Percentiles rank a stretch among this genome's conserved stretches.
Evolutionary conservation across 35 echinoderm and acorn worm species (phyloP).

Genomic region (Stichopus chloronotus): DNA sequence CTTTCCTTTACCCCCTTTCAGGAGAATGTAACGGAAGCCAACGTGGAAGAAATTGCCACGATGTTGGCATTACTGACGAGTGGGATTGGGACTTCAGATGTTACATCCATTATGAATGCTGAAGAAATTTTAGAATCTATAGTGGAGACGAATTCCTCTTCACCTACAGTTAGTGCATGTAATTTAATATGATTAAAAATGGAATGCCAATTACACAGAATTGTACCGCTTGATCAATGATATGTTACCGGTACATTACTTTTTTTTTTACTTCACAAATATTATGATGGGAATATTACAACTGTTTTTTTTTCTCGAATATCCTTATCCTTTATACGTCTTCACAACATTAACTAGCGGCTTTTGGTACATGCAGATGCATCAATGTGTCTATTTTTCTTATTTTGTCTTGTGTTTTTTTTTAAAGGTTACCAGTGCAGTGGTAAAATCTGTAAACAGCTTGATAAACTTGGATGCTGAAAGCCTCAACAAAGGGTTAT

Average conservation of each 20-base stretch:
- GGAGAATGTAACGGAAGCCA: conserved; percentile 14
- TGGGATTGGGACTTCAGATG: neutral
- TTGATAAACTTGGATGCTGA: neutral
- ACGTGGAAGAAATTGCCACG: conserved; percentile 18
- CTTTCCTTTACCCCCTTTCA: neutral
- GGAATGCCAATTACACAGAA: no score
- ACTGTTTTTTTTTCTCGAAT: no score
- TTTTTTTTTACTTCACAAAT: no score
- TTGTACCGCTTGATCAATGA: no score
- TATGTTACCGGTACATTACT: no score
- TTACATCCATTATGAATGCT: neutral
- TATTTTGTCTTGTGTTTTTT: no score
- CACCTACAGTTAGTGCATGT: neutral
- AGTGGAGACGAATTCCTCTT: neutral
- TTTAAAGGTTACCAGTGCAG: neutral
- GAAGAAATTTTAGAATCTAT: conserved; percentile 6
- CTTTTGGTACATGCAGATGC: no score
- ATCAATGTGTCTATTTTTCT: no score
- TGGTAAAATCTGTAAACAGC: neutral
- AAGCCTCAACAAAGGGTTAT: neutral
- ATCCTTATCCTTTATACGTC: no score
- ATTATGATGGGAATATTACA: no score
- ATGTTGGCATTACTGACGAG: neutral
- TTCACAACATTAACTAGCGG: no score
- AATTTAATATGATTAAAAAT: no score